phyloP scores from a whole-genome alignment of 2,888 invertebrate genomes.

The Gerosis bhagava region DNA sequence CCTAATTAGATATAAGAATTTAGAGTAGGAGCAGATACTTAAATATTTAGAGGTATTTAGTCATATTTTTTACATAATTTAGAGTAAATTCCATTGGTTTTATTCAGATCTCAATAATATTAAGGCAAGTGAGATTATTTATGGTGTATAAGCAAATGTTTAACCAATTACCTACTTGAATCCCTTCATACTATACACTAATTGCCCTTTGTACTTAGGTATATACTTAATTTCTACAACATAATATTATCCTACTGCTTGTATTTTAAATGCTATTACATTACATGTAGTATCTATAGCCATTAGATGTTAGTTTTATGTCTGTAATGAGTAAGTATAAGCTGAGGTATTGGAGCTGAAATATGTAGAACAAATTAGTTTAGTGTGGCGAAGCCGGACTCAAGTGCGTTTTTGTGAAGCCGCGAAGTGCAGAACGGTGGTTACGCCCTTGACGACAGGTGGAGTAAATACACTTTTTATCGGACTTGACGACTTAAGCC shows the following conservation, averaged over 20 bases:
- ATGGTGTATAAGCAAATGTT: no score
- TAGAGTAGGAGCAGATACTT: neutral
- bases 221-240: no score
- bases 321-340: no score
- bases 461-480: conserved; percentile 13
- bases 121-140: conserved; percentile 1
- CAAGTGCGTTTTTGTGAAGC: conserved; percentile 18
- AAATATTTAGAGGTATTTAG: neutral
- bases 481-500: conserved; percentile 15
- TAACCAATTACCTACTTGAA: no score
- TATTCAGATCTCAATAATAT: conserved; percentile 13
- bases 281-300: no score
- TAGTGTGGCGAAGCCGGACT: conserved; percentile 8
- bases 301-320: no score
- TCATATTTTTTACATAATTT: conserved; percentile 1
- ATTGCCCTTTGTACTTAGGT: no score
- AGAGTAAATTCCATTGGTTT: conserved; percentile 1
- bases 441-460: conserved; percentile 14
- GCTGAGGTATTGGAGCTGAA: no score
- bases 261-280: no score
- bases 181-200: no score
- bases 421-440: conserved; percentile 14
- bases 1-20: conserved; percentile 3
- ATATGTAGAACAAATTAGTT: conserved; percentile 8
- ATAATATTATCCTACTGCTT: no score